Base-by-base conservation (phyloP, 2,113 vertebrate species). In the Alouatta palliata region DNA sequence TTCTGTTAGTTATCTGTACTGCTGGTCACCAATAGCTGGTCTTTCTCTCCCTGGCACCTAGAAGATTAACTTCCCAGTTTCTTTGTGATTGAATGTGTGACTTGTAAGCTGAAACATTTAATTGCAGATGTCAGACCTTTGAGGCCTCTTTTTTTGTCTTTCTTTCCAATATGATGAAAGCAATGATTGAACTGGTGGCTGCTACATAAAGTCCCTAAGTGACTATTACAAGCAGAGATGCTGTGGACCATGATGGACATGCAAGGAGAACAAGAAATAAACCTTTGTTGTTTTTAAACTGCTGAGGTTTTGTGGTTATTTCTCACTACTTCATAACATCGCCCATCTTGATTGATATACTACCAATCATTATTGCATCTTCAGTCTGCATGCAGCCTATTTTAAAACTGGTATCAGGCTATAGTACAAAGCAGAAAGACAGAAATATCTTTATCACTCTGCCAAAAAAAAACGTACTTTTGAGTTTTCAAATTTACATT, bases 271-370 rank as follows among this genome's bases (percentile, higher is more conserved):
- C 19, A 87, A 93, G n/a, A 96, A 83, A 96, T 47, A 95, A 89
- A 94, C 27, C 54, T 79, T 13, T 77, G 10, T 40, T 90, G 71
- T 70, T 96, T 64, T 94, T 47, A 87, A 91, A 96, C 49, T 61
- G 87, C 47, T 97, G 95, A 96, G 84, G 68, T 87, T 96, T 96
- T 90, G 47, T 96, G 97, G 91, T 84, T 96, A 30, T 79, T 97
- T 93, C 84, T 91, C 37, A 89, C 9, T 37, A 85, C 21, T 25
- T 92, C 20, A 76, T 71, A 94, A 86, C 52, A 87, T 2, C 87
- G 40, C 37, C 32, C 87, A 66, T 37, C 12, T 27, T 83, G 61
- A 84, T 23, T 58, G 17, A 93, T 64, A 93, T 14, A 94, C 30
- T 85, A 88, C 43, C 40, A 86, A 52, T 75, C 61, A 97, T 21